These are phyloP conservation scores for Enoplolaimus lenunculus DNA, from an alignment of 2,888 invertebrate species.

Conservation along the genomic window DNA sequence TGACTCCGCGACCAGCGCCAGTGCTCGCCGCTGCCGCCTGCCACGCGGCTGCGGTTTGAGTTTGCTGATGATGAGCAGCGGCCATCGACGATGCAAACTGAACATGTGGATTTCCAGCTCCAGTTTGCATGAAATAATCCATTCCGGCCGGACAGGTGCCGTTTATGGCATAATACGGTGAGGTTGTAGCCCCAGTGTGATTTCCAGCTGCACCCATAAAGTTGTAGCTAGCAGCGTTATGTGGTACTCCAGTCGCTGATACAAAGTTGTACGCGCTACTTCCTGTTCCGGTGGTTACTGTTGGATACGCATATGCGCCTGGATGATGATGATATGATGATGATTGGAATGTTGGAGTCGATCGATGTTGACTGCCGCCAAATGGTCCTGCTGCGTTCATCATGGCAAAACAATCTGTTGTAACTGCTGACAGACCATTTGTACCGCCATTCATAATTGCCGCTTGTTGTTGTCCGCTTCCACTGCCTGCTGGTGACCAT, in stretches of 20 bases:
- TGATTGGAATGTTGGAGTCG: neutral
- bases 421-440: neutral
- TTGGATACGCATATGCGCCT: neutral
- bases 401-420: too few relatives aligned
- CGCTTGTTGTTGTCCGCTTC: neutral
- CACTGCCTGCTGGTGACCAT: neutral
- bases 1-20: neutral
- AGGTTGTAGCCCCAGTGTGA: neutral
- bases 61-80: neutral
- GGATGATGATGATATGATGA: neutral
- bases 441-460: neutral
- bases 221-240: neutral
- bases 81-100: neutral
- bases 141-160: neutral
- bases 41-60: neutral
- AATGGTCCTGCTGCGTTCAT: too few relatives aligned
- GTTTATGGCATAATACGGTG: conserved; percentile 13
- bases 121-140: conserved; percentile 1
- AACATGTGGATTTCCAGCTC: neutral
- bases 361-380: too few relatives aligned
- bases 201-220: neutral
- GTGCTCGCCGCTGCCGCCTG: neutral
- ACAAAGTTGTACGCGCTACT: neutral
- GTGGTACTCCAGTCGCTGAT: neutral
- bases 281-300: neutral